Conservation (phyloP, 2,113 vertebrate species). For the Clarias batrachus region DNA sequence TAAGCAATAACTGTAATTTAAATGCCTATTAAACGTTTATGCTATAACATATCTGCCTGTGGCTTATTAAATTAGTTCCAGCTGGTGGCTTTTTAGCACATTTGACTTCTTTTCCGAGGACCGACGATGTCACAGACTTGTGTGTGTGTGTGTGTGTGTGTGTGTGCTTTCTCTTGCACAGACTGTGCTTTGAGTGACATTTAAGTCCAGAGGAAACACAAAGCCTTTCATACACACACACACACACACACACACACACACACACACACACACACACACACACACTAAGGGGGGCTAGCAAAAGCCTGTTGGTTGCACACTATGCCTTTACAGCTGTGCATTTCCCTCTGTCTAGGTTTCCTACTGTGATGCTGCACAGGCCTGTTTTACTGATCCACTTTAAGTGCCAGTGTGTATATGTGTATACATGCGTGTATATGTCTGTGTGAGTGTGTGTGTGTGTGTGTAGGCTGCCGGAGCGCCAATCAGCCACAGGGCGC, state of each 20-base stretch:
- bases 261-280: constrained; percentile 19
- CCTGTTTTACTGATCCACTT: constrained; percentile 21
- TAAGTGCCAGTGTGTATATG: constrained; percentile 27
- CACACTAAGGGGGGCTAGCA: constrained; percentile 9
- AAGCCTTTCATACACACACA: constrained; percentile 47
- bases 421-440: constrained; percentile 21
- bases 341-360: constrained; percentile 28
- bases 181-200: constrained; percentile 70
- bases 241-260: constrained; percentile 36
- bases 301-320: constrained; percentile 9
- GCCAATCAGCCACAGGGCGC: constrained; percentile 58
- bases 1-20: constrained; percentile 19
- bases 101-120: constrained; percentile 37
- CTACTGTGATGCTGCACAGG: constrained; percentile 36
- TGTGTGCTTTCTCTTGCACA: constrained; percentile 1
- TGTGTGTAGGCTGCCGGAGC: constrained; percentile 31
- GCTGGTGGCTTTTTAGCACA: constrained; percentile 4
- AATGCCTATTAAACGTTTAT: constrained; percentile 26
- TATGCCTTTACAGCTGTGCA: constrained; percentile 9
- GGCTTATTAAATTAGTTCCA: constrained; percentile 33
- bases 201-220: constrained; percentile 71
- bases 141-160: neutral
- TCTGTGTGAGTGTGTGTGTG: constrained; percentile 42
- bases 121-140: constrained; percentile 25
- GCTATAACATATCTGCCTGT: constrained; percentile 33